phyloP scores from a whole-genome alignment of 2,888 invertebrate species.

The Microctonus hyperodae region DNA sequence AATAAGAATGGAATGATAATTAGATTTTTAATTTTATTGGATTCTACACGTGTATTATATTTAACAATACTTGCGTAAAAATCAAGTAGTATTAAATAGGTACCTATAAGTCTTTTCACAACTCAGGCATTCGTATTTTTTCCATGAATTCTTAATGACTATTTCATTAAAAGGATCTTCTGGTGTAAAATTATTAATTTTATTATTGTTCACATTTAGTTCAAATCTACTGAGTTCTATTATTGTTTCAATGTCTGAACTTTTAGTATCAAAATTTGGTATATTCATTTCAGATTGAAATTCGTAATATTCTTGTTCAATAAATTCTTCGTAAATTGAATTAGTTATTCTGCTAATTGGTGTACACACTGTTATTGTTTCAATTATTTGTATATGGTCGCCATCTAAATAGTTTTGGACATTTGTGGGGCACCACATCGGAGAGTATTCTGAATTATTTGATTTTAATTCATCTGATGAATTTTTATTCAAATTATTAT shows the following conservation, averaged over 20 bases:
- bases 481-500: neutral
- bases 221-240: constrained; percentile 1
- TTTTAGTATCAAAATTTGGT: neutral
- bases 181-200: no score
- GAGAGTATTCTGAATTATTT: neutral
- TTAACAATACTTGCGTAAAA: no score
- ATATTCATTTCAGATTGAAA: constrained; percentile 7
- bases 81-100: neutral
- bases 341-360: neutral
- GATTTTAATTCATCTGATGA: neutral
- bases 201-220: neutral
- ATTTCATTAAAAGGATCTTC: neutral
- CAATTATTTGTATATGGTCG: neutral
- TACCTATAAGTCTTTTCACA: neutral
- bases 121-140: neutral
- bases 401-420: neutral
- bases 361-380: neutral
- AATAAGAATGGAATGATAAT: neutral
- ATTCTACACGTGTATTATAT: no score
- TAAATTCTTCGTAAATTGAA: neutral
- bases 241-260: neutral
- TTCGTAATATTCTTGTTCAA: neutral
- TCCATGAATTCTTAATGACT: neutral
- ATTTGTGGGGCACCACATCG: constrained; percentile 8
- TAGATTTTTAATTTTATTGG: neutral